Conservation (phyloP, 2,797 vertebrate genomes). For the Enteromius treurensis region DNA sequence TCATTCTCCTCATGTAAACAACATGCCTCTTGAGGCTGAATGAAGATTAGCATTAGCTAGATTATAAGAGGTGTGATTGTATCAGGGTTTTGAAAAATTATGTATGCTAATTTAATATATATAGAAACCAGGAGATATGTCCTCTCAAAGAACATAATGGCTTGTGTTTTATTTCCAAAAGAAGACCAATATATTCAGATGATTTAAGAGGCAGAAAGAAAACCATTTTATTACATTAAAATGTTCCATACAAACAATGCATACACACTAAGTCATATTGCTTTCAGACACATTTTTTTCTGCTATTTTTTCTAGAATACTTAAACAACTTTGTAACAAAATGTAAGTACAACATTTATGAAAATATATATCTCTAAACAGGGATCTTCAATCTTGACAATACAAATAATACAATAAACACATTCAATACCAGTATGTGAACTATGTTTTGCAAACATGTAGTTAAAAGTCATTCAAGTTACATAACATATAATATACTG, state of each 20-base stretch:
- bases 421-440: constrained; percentile 93
- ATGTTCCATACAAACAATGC: constrained; percentile 97
- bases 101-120: not conserved
- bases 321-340: constrained; percentile 99
- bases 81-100: not conserved
- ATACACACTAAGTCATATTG: constrained; percentile 97
- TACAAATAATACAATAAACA: constrained; percentile 99
- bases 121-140: not conserved
- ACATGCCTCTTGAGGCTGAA: not conserved
- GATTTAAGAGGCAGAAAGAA: constrained; percentile 73
- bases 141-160: not conserved
- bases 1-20: not conserved
- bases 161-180: not conserved
- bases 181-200: not conserved
- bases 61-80: not conserved
- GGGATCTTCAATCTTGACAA: constrained; percentile 91
- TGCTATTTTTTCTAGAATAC: constrained; percentile 71
- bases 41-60: not conserved
- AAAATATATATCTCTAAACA: constrained; percentile 99
- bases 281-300: constrained; percentile 87
- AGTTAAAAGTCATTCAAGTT: constrained; percentile 98
- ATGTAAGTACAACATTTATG: constrained; percentile 99
- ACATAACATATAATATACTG: constrained; percentile 90
- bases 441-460: constrained; percentile 97
- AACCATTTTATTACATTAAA: constrained; percentile 86